A percentile compares a stretch with the other conserved stretches of the same genome.
Conservation (phyloP, 2,113 vertebrate genomes). For the Charadrius vociferus region DNA sequence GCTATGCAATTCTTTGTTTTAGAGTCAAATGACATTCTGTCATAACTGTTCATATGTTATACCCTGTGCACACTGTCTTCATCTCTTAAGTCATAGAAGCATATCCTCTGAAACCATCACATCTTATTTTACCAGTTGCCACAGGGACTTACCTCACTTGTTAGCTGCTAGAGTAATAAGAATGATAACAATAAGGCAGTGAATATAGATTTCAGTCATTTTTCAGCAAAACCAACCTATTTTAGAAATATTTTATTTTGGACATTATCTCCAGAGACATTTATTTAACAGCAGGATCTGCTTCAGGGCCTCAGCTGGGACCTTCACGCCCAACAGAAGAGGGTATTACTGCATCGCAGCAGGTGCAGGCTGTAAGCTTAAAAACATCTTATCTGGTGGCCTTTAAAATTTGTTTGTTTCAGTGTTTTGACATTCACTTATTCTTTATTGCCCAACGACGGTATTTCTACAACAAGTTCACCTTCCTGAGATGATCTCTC, state of each 20-base stretch:
- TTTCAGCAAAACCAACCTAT: background rate
- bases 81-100: background rate
- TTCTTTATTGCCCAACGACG: background rate
- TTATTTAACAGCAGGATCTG: constrained; percentile 43
- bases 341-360: constrained; percentile 11
- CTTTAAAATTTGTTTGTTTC: constrained; percentile 44
- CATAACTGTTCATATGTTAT: constrained; percentile 1
- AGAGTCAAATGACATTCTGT: constrained; percentile 41
- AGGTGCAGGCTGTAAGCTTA: constrained; percentile 34
- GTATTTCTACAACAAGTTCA: background rate
- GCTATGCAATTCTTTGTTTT: constrained; percentile 29
- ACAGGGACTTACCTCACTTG: background rate
- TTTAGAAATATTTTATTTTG: background rate
- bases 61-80: background rate
- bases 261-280: constrained; percentile 21
- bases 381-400: constrained; percentile 31
- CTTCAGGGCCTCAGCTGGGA: constrained; percentile 47
- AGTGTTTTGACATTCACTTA: constrained; percentile 40
- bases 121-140: constrained; percentile 6
- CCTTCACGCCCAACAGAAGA: constrained; percentile 18
- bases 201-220: background rate
- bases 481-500: background rate
- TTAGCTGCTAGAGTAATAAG: background rate
- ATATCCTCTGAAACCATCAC: background rate
- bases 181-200: background rate